phyloP scores from a whole-genome alignment of 2,113 vertebrate species.

The Dipodomys spectabilis region DNA sequence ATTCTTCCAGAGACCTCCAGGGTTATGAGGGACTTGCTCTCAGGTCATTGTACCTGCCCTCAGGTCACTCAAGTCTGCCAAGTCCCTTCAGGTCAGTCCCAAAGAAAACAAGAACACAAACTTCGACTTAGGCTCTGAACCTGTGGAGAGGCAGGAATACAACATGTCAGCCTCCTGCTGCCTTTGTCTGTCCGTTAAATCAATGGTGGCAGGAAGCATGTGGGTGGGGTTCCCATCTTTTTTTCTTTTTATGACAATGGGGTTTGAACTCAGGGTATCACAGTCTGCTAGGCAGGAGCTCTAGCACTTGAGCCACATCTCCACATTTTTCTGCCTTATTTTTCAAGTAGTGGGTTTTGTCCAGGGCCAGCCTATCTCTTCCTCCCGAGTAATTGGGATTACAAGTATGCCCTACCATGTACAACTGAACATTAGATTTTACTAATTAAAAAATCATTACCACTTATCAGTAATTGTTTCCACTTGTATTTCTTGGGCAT shows the following conservation, averaged over 20 bases:
- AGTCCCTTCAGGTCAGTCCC: background rate
- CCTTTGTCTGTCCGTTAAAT: background rate
- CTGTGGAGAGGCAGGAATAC: background rate
- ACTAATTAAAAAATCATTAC: background rate
- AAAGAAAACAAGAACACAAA: background rate
- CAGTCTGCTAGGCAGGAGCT: too few relatives aligned
- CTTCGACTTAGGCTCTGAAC: background rate
- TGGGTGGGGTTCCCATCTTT: background rate
- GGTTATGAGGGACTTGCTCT: background rate
- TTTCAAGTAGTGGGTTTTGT: too few relatives aligned
- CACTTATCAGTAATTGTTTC: slow-evolving; percentile 35
- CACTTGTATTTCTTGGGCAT: background rate
- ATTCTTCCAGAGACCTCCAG: background rate
- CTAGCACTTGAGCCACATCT: too few relatives aligned
- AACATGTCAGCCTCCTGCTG: background rate
- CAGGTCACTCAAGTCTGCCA: background rate
- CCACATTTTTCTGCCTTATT: too few relatives aligned
- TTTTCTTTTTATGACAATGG: background rate
- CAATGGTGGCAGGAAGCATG: background rate
- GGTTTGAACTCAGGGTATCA: background rate
- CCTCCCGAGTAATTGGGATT: too few relatives aligned
- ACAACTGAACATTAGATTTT: too few relatives aligned
- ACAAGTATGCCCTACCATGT: too few relatives aligned
- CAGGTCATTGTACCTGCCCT: background rate
- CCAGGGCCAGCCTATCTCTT: too few relatives aligned